Evolutionary conservation across 2,888 invertebrate species (phyloP).

Genomic region (Opisthograptis luteolata): DNA sequence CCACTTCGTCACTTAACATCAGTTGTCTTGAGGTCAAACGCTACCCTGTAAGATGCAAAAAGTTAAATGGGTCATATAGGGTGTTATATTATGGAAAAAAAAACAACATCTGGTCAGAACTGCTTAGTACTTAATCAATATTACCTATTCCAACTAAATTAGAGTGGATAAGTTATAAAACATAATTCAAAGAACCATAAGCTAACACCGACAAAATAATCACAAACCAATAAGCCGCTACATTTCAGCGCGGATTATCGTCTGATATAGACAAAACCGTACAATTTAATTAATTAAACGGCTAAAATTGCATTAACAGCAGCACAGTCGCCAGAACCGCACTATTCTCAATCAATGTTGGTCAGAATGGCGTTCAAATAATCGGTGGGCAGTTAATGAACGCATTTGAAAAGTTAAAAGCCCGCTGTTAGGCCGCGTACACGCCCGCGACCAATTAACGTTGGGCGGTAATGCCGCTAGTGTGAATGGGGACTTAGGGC

Average conservation of each 20-base stretch:
- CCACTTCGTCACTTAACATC: too few relatives aligned
- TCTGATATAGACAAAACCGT: constrained; percentile 31
- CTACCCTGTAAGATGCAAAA: too few relatives aligned
- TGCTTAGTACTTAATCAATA: too few relatives aligned
- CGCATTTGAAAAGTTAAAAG: constrained; percentile 82
- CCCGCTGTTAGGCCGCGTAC: constrained; percentile 64
- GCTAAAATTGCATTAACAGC: constrained; percentile 47
- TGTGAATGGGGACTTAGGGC: constrained; percentile 77
- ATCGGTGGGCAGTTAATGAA: constrained; percentile 71
- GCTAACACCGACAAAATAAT: constrained; percentile 10
- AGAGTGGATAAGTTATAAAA: too few relatives aligned
- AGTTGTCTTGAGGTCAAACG: too few relatives aligned
- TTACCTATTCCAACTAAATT: too few relatives aligned
- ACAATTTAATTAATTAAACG: constrained; percentile 54
- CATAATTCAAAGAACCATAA: not conserved
- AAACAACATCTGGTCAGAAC: too few relatives aligned
- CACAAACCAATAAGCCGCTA: constrained; percentile 6
- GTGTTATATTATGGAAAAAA: too few relatives aligned
- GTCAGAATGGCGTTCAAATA: constrained; percentile 59
- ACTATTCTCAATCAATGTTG: constrained; percentile 65
- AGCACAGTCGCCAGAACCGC: constrained; percentile 48
- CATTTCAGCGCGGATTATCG: constrained; percentile 31
- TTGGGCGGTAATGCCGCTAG: constrained; percentile 63
- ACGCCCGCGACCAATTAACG: constrained; percentile 73
- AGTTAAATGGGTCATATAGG: too few relatives aligned